Base-by-base conservation (phyloP, 2,888 invertebrate genomes). In the Entomobrya proxima region DNA sequence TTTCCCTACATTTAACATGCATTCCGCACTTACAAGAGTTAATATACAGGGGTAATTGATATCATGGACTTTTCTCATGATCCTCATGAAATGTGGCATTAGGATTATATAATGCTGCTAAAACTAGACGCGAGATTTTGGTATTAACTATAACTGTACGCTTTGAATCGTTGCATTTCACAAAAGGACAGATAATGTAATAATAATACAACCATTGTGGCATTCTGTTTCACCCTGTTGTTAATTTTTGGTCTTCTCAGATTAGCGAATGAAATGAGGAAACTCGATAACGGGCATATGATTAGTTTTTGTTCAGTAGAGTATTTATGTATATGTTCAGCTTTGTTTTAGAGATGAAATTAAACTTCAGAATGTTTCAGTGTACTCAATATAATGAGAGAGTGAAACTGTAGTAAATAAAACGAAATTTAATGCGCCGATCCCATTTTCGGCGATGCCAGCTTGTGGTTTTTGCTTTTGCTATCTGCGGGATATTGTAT, bases 381-480 rank as follows among this genome's bases (percentile, higher is more conserved):
- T 64, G 64, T 64, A 18, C 6, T 40, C 40, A 40, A 67, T 1
- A 24, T 21, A 40, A 55, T 32, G 55, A 35, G 24, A 37, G 18
- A 2, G 18, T 9, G 21, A 75, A 55, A 9, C 32, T 15, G 52
- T 30, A 52, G 44, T 58, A 40, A 40, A 77, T 18, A 77, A 37
- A 58, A 15, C 32, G 61, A 50, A 77, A 77, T 76, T 27, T 76
- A 76, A 76, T 77, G 44, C 35, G 18, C 58, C 44, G 18, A 32
- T 50, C 77, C 37, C 58, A 61, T 74, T 58, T 58, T 77, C 44
- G 35, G 52, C 15, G 24, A 24, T 37, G 24, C 30, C 3, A 50
- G 75, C 21, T 61, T 77, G 58, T 77, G 77, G 77, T 35, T 77
- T 77, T 77, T 64, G 15, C 77, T 77, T 44, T 77, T 9, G 32